Percentiles rank a stretch among this genome's conserved stretches.
phyloP scores from a whole-genome alignment of 1,140 invertebrate genomes.

The Drosophila sulfurigaster region DNA sequence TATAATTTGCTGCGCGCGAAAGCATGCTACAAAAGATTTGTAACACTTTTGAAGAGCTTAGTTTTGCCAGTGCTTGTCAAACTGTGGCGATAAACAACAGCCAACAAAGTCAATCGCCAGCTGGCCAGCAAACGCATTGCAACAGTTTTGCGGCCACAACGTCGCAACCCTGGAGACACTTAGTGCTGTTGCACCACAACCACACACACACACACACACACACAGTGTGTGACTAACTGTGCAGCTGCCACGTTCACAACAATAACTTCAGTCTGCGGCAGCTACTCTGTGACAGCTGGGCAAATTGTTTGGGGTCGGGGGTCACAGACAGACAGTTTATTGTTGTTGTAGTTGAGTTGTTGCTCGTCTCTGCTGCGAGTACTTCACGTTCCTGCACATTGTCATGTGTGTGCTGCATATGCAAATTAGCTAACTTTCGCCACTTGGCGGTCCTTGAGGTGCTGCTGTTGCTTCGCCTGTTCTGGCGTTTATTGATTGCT shows the following conservation, averaged over 20 bases:
- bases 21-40: conserved; percentile 46
- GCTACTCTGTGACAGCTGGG: conserved; percentile 33
- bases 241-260: conserved; percentile 60
- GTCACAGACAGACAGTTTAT: conserved; percentile 21
- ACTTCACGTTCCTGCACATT: no score
- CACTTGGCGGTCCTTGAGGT: conserved; percentile 55
- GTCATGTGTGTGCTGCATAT: conserved; percentile 27
- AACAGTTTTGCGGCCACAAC: conserved; percentile 20
- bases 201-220: no score
- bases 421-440: conserved; percentile 72
- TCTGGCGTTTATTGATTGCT: conserved; percentile 67
- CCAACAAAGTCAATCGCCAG: not conserved
- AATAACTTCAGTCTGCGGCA: conserved; percentile 9
- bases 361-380: not conserved
- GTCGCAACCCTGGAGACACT: conserved; percentile 17
- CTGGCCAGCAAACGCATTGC: conserved; percentile 10
- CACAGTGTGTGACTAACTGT: conserved; percentile 28
- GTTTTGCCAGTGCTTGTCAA: not conserved
- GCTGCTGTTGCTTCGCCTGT: conserved; percentile 6
- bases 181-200: not conserved
- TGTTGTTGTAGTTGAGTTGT: conserved; percentile 9
- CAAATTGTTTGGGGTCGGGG: conserved; percentile 48
- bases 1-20: conserved; percentile 45
- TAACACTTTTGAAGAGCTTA: conserved; percentile 8
- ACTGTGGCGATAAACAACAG: no score